Evolutionary conservation across 2,888 invertebrate species (phyloP).

Genomic region (Clunio marinus): DNA sequence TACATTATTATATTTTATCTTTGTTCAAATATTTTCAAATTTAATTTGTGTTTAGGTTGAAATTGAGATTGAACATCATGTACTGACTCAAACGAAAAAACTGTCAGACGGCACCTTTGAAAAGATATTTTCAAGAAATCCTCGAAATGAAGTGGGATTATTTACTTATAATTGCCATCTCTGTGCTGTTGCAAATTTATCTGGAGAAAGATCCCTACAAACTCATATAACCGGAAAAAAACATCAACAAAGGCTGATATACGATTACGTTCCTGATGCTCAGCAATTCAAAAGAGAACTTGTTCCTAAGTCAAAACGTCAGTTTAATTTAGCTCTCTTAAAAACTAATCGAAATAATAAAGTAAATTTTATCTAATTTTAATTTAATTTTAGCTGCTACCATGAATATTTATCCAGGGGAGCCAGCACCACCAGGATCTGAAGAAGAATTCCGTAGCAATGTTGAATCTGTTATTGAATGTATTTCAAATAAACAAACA

Average conservation of each 20-base stretch:
- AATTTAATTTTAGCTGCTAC: slow-evolving; percentile 40
- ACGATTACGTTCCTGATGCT: slow-evolving; percentile 41
- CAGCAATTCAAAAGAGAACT: slow-evolving; percentile 41
- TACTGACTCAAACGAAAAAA: slow-evolving; percentile 42
- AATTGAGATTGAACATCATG: slow-evolving; percentile 42
- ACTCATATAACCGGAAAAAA: slow-evolving; percentile 43
- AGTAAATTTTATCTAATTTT: background rate
- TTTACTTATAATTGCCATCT: slow-evolving; percentile 56
- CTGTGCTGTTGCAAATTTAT: slow-evolving; percentile 50
- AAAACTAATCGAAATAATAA: background rate
- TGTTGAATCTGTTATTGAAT: slow-evolving; percentile 52
- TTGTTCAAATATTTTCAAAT: no score
- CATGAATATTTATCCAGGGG: slow-evolving; percentile 58
- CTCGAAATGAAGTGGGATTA: slow-evolving; percentile 52
- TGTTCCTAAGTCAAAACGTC: slow-evolving; percentile 41
- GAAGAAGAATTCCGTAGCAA: slow-evolving; percentile 60
- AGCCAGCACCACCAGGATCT: slow-evolving; percentile 67
- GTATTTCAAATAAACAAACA: slow-evolving; percentile 53
- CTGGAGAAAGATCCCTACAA: slow-evolving; percentile 42
- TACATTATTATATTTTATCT: no score
- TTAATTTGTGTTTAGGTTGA: no score
- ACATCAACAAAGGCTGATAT: slow-evolving; percentile 43
- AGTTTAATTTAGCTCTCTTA: background rate
- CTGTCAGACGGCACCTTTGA: slow-evolving; percentile 52
- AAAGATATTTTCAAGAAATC: slow-evolving; percentile 53